These are phyloP conservation scores for Cheilosia scutellata DNA, from an alignment of 2,888 invertebrate genomes.

Conservation along the genomic window DNA sequence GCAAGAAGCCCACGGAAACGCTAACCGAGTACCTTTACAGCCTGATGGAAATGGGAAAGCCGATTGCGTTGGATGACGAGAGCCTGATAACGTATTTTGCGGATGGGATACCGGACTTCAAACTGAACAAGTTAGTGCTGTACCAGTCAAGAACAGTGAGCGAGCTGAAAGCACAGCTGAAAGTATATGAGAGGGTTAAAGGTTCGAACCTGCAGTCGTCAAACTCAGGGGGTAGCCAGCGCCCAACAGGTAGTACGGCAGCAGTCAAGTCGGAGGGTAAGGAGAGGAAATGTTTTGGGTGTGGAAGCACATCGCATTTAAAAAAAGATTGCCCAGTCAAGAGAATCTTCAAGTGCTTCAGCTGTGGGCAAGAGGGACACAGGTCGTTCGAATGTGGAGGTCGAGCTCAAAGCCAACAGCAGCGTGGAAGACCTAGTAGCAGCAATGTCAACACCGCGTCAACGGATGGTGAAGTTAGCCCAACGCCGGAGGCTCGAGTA, in stretches of 20 bases:
- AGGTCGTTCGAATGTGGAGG: neutral
- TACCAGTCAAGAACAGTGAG: too few species aligned
- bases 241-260: neutral
- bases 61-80: too few species aligned
- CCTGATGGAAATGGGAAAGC: too few species aligned
- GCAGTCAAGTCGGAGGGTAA: neutral
- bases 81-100: too few species aligned
- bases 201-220: too few species aligned
- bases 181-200: too few species aligned
- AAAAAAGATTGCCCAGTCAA: neutral
- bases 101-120: too few species aligned
- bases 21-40: too few species aligned
- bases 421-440: neutral
- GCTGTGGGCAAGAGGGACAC: conserved; percentile 2
- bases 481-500: conserved; percentile 11
- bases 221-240: neutral
- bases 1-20: conserved; percentile 17
- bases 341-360: neutral
- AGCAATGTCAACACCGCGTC: neutral
- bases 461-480: too few species aligned
- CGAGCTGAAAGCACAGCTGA: too few species aligned
- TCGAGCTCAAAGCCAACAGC: neutral
- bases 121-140: too few species aligned
- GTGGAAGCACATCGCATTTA: conserved; percentile 4
- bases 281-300: neutral